These are phyloP conservation scores for Chironomus striatipennis DNA, from an alignment of 1,140 invertebrate species.

Conservation along the genomic window DNA sequence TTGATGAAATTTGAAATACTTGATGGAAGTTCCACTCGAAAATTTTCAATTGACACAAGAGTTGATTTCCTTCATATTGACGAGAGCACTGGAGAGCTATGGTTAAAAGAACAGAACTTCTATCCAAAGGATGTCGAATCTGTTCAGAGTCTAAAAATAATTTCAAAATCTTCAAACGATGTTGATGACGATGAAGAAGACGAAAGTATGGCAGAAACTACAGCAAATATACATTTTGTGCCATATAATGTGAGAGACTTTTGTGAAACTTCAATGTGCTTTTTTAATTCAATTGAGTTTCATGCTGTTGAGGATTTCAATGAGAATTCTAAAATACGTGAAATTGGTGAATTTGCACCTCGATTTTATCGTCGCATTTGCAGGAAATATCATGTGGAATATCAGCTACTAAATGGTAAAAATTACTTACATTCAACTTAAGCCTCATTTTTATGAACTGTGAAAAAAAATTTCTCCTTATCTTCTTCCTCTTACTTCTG, in stretches of 20 bases:
- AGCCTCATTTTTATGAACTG: too few species aligned
- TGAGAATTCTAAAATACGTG: neutral
- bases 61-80: neutral
- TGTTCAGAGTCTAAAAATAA: too few species aligned
- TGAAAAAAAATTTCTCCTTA: neutral
- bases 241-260: neutral
- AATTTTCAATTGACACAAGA: neutral
- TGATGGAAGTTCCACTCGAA: neutral
- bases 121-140: too few species aligned
- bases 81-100: neutral
- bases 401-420: neutral
- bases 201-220: neutral
- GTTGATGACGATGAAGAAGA: neutral
- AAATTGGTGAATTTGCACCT: neutral
- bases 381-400: constrained; percentile 2
- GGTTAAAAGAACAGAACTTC: neutral
- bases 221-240: neutral
- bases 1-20: neutral
- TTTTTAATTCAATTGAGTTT: neutral
- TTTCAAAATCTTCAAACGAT: too few species aligned
- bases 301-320: neutral
- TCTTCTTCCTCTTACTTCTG: neutral
- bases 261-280: neutral
- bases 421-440: neutral
- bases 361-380: neutral